Evolutionary conservation across 1,140 invertebrate species (phyloP).

Genomic region (Philopotamus ludificatus): DNA sequence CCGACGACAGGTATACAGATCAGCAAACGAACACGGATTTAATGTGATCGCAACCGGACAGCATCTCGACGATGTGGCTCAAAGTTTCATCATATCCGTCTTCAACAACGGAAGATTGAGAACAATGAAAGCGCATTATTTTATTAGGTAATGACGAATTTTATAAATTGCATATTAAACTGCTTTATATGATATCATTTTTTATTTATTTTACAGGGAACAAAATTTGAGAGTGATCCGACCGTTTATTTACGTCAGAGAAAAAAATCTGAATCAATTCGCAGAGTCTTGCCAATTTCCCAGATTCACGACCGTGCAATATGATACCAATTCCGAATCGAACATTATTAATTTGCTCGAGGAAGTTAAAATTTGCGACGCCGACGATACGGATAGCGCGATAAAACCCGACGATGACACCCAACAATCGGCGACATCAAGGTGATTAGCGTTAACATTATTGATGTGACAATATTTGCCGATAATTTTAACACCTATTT

Average conservation of each 20-base stretch:
- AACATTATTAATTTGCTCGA: not conserved
- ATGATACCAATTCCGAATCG: not conserved
- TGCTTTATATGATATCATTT: slow-evolving; percentile 6
- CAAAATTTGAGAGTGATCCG: slow-evolving; percentile 80
- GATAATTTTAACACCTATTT: not conserved
- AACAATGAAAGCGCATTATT: slow-evolving; percentile 83
- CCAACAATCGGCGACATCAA: no score
- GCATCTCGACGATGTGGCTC: slow-evolving; percentile 81
- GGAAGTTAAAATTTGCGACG: not conserved
- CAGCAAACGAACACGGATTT: slow-evolving; percentile 74
- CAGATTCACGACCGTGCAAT: slow-evolving; percentile 44
- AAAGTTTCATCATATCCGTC: slow-evolving; percentile 79
- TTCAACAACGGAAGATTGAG: slow-evolving; percentile 78
- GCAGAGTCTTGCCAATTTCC: slow-evolving; percentile 47
- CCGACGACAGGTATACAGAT: slow-evolving; percentile 70
- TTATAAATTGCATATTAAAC: slow-evolving; percentile 3
- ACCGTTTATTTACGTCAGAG: slow-evolving; percentile 84
- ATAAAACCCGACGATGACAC: no score
- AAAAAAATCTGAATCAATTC: slow-evolving; percentile 56
- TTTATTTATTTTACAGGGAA: slow-evolving; percentile 57
- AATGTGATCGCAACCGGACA: slow-evolving; percentile 86
- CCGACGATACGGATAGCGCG: no score
- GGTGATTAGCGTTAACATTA: no score
- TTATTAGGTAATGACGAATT: slow-evolving; percentile 58
- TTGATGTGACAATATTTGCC: no score